A percentile compares a stretch with the other conserved stretches of the same genome.
phyloP scores from a whole-genome alignment of 2,888 invertebrate genomes.

The Agrotis puta region DNA sequence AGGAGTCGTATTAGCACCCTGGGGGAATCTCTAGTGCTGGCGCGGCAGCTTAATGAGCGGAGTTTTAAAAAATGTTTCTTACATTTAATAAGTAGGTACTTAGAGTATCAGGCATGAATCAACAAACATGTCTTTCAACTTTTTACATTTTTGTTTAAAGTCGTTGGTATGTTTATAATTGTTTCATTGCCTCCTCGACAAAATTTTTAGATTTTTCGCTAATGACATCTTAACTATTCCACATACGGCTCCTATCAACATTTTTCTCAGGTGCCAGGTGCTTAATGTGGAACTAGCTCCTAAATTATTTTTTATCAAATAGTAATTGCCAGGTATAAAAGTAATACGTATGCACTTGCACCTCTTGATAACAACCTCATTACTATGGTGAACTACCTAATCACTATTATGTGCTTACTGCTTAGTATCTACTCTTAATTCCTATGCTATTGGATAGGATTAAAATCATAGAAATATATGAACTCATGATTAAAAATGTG shows the following conservation, averaged over 20 bases:
- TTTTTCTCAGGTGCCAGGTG: too few relatives aligned
- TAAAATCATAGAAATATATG: background rate
- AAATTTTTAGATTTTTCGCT: too few relatives aligned
- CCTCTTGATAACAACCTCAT: too few relatives aligned
- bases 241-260: too few relatives aligned
- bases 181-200: background rate
- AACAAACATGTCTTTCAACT: background rate
- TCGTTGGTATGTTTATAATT: background rate
- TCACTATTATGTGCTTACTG: background rate
- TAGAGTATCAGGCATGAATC: background rate
- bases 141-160: background rate
- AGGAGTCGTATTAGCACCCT: conserved; percentile 45
- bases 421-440: background rate
- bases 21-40: conserved; percentile 23
- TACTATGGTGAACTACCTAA: background rate
- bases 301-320: background rate
- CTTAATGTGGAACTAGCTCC: too few relatives aligned
- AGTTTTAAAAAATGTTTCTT: conserved; percentile 7
- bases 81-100: background rate
- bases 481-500: background rate
- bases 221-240: too few relatives aligned
- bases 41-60: conserved; percentile 16
- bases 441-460: background rate
- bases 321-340: background rate
- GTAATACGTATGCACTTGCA: background rate